Evolutionary conservation across 2,888 invertebrate species (phyloP), one percentile per base, ranked within the genome.

Genomic region (Spialia ferax): DNA sequence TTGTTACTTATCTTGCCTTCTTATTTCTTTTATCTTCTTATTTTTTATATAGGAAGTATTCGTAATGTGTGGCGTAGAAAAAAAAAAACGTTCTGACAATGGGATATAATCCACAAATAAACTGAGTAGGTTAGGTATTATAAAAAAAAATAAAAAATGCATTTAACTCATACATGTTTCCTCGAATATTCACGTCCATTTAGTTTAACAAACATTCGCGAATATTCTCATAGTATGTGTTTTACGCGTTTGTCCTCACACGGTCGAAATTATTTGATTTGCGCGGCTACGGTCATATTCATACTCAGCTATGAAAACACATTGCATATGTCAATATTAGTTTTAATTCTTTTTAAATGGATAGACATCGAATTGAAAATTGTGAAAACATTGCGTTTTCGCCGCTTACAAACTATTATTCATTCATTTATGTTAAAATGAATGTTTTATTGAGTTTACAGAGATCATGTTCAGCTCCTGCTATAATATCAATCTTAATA

Each of bases 221-320:
- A 48, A 60, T 13, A 50, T 50, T 10, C 23, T n/a, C n/a, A n/a
- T n/a, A n/a, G n/a, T n/a, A 48, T 29, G 48, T 60, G 29, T 7
- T 29, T 45, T 45, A n/a, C 48, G 18, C 60, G 48, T 45, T 45
- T 59, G 18, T 22, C 57, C 15, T 42, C 45, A 45, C 60, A 45
- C 48, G 48, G 48, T 48, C 29, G 23, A 50, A 61, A 61, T 32
- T 50, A 61, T 61, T 61, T 61, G 61, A 50, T 61, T 61, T 61
- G 61, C 50, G n/a, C 32, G 48, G 10, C 54, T 10, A 45, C 26
- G 45, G n/a, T 18, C 15, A 29, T 26, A 26, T 60, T 60, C 60
- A 50, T n/a, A 48, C 11, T 22, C 5, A 50, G 20, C 50, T 50
- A 61, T 22, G 50, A 50, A 50, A 48, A 50, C 48, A 23, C 61